Evolutionary conservation across 2,113 vertebrate species (phyloP).

Genomic region (Marmota monax): DNA sequence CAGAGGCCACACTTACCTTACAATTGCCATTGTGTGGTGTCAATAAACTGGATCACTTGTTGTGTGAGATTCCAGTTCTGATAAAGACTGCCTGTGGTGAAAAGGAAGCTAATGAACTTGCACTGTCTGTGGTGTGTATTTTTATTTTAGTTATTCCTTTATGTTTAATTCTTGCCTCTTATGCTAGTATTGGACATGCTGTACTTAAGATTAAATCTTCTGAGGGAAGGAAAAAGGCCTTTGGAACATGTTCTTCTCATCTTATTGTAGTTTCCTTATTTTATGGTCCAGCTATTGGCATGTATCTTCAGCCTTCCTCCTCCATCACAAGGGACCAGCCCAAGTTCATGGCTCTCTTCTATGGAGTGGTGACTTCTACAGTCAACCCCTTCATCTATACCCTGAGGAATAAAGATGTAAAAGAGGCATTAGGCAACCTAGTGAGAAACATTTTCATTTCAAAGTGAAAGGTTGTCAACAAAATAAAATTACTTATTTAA

Average conservation of each 20-base stretch:
- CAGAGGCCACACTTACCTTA: conserved; percentile 50
- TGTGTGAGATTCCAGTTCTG: conserved; percentile 67
- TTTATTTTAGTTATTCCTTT: conserved; percentile 56
- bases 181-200: conserved; percentile 38
- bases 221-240: conserved; percentile 55
- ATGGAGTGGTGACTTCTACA: conserved; percentile 52
- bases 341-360: conserved; percentile 66
- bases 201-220: conserved; percentile 59
- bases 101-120: conserved; percentile 33
- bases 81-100: conserved; percentile 67
- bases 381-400: conserved; percentile 66
- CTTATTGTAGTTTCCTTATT: conserved; percentile 66
- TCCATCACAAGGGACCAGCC: conserved; percentile 33
- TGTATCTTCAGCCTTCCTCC: conserved; percentile 43
- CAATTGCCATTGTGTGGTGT: conserved; percentile 54
- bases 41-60: conserved; percentile 53
- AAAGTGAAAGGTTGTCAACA: not conserved
- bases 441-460: not conserved
- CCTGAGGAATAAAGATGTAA: conserved; percentile 54
- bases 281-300: conserved; percentile 46
- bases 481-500: not conserved
- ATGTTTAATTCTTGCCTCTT: conserved; percentile 64
- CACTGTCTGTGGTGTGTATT: not conserved
- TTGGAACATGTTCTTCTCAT: conserved; percentile 66
- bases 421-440: not conserved